Percentiles rank a stretch among this genome's conserved stretches.
Evolutionary conservation across 2,113 vertebrate genomes (phyloP).

Genomic region (Sterna hirundo): DNA sequence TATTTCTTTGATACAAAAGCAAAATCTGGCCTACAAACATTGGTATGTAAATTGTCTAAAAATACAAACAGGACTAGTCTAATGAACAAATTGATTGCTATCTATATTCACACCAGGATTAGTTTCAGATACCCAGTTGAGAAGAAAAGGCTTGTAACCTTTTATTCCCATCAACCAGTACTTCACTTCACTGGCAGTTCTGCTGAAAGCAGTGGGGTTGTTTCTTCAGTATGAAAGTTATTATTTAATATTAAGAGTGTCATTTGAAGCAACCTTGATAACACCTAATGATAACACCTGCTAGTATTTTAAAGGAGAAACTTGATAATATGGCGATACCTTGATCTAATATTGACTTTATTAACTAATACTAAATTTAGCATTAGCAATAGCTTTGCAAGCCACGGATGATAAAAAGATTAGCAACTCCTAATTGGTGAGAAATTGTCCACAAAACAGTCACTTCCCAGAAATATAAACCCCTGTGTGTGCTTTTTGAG

Average conservation of each 20-base stretch:
- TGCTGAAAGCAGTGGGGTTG: not conserved
- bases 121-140: not conserved
- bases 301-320: not conserved
- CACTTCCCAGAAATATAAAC: not conserved
- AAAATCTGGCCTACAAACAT: not conserved
- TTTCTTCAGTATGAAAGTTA: not conserved
- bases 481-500: not conserved
- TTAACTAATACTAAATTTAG: not conserved
- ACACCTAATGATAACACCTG: not conserved
- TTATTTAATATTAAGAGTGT: not conserved
- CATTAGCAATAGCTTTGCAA: not conserved
- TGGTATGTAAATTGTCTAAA: not conserved
- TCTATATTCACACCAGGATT: not conserved
- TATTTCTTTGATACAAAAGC: not conserved
- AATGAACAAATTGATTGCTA: not conserved
- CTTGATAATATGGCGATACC: not conserved
- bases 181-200: not conserved
- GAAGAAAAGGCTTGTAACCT: rapidly evolving
- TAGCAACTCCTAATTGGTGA: not conserved
- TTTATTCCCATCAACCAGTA: not conserved
- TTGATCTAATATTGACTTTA: not conserved
- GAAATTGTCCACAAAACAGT: not conserved
- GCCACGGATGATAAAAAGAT: not conserved
- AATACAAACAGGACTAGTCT: not conserved
- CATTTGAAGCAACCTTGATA: not conserved